Evolutionary conservation across 2,888 invertebrate genomes (phyloP), one percentile per base, ranked within the genome.

Genomic region (Cephus rjabovi): DNA sequence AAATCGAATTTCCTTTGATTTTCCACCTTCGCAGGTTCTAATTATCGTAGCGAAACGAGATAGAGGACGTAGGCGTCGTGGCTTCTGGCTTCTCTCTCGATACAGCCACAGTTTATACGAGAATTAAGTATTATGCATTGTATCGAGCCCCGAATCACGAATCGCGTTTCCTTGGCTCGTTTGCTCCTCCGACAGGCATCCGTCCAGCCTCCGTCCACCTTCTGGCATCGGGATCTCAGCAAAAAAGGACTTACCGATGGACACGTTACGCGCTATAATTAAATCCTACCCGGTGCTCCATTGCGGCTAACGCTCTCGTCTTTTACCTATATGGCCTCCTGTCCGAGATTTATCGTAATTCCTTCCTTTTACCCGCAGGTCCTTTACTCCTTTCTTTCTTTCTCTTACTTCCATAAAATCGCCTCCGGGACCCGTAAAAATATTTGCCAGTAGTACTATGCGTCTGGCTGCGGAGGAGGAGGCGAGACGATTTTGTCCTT

Each of bases 251-350:
- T 15, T 71, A 31, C 30, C 40, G 73, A 30, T 31, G 33, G 69
- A 77, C 35, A 69, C 56, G 75, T 75, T 76, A 33, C 75, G 77
- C 75, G 69, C 75, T 77, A 75, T 79, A 77, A 76, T 81, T 76
- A 80, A 80, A 77, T 75, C 78, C 56, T 73, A 30, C 9, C 73
- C 73, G 69, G 73, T 73, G 40, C 56, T 23, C 9, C 56, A 23
- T 56, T 56, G 56, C 56, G 23, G 23, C 56, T 23, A 9, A 56
- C 9, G 9, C 56, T 56, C 56, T 56, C 56, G 56, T 23, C 23
- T 56, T 56, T 56, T 23, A 56, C 56, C 56, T 56, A 56, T 23
- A 56, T 56, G 56, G 23, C 6, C 9, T 56, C 23, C 23, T 9
- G 23, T 23, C 56, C 9, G 23, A 56, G 56, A 56, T 56, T 23